phyloP scores from a whole-genome alignment of 1,140 invertebrate genomes.

The Solen grandis region DNA sequence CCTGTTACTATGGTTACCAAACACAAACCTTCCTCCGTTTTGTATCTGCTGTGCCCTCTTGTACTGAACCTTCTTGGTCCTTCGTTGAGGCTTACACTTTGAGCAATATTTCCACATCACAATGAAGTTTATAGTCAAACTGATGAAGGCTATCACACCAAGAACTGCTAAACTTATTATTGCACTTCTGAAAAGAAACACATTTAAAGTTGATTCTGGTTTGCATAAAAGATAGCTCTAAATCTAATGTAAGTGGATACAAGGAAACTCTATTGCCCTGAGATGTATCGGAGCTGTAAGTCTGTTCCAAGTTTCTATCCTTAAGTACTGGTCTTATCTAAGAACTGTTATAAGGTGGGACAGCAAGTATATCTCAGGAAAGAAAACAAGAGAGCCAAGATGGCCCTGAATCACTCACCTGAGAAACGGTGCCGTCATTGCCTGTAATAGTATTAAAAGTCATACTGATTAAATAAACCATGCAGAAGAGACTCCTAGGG shows the following conservation, averaged over 20 bases:
- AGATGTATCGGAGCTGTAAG: slow-evolving; percentile 9
- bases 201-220: not conserved
- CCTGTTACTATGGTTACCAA: no score
- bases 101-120: slow-evolving; percentile 19
- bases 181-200: slow-evolving; percentile 22
- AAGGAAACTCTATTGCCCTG: not conserved
- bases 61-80: no score
- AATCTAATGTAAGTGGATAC: not conserved
- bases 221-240: not conserved
- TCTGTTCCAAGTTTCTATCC: not conserved
- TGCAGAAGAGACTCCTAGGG: no score
- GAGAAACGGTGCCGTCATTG: no score
- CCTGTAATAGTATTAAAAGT: no score
- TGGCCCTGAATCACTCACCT: no score
- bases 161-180: slow-evolving; percentile 16
- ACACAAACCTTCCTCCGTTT: no score
- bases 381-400: no score
- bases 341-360: not conserved
- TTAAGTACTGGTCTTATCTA: slow-evolving; percentile 16
- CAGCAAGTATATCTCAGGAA: not conserved
- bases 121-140: not conserved
- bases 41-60: no score
- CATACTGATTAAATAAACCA: no score
- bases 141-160: slow-evolving; percentile 2
- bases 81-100: no score